A percentile compares a stretch with the other conserved stretches of the same genome.
Conservation (phyloP, 1,140 invertebrate genomes). For the Cydia amplana region DNA sequence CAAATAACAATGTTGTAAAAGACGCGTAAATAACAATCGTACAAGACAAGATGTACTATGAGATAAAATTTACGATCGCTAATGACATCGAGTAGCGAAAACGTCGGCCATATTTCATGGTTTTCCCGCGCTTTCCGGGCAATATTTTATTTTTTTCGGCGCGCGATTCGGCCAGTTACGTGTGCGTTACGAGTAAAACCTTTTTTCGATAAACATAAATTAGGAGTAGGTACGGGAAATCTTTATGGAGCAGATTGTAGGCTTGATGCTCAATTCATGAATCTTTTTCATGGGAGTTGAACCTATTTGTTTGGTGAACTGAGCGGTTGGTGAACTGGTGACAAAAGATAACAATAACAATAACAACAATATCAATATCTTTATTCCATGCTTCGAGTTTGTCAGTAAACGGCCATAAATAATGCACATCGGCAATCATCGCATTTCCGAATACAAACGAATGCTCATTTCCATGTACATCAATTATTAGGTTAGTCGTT, state of each 20-base stretch:
- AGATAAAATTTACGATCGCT: slow-evolving; percentile 52
- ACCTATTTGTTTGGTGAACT: no score
- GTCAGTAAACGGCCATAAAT: no score
- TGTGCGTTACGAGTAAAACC: slow-evolving; percentile 39
- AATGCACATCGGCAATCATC: no score
- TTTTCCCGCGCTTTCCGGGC: slow-evolving; percentile 60
- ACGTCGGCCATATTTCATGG: slow-evolving; percentile 62
- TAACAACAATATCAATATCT: no score
- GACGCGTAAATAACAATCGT: slow-evolving; percentile 35
- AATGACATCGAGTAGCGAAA: slow-evolving; percentile 58
- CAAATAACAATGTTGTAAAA: slow-evolving; percentile 27
- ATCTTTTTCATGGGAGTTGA: no score
- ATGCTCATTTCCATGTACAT: no score
- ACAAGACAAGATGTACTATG: slow-evolving; percentile 22
- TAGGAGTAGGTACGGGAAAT: not conserved
- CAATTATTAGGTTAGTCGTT: no score
- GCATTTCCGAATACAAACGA: no score
- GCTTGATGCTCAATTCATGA: no score
- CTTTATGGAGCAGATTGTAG: not conserved
- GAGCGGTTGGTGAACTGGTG: no score
- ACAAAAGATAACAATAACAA: no score
- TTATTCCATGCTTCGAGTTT: no score
- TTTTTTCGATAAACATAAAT: slow-evolving; percentile 37
- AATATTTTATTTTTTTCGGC: slow-evolving; percentile 61
- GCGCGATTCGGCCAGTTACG: slow-evolving; percentile 37